Evolutionary conservation across 2,113 vertebrate genomes (phyloP).

Genomic region (Canis aureus): DNA sequence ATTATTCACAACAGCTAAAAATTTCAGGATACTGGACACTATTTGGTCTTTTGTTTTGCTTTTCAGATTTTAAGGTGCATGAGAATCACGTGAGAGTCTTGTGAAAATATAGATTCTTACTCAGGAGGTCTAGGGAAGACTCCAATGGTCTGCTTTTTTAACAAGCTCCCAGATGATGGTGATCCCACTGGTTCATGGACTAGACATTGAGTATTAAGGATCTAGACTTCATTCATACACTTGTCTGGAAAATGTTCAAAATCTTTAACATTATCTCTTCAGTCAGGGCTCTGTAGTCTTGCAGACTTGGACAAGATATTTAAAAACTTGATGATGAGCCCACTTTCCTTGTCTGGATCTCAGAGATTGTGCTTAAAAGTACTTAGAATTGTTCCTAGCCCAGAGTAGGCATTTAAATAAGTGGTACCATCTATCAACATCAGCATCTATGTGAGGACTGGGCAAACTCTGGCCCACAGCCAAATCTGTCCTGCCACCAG

Average conservation of each 20-base stretch:
- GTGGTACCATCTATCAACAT: not conserved
- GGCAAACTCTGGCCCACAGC: not conserved
- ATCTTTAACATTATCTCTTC: not conserved
- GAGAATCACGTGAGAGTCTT: not conserved
- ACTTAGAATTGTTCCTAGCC: not conserved
- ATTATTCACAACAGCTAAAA: not conserved
- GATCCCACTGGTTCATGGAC: fast-evolving
- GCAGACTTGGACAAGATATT: not conserved
- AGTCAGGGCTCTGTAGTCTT: not conserved
- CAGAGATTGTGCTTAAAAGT: not conserved
- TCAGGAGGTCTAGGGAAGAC: not conserved
- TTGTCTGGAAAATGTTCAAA: not conserved
- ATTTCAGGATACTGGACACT: not conserved
- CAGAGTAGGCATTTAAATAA: not conserved
- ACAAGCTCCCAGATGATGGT: not conserved
- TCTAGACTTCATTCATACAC: not conserved
- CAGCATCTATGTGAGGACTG: not conserved
- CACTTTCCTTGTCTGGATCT: not conserved
- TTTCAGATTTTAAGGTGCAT: not conserved
- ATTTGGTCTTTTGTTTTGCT: not conserved
- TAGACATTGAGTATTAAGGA: not conserved
- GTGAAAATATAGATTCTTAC: not conserved
- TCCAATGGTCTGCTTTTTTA: not conserved
- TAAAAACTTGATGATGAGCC: not conserved
- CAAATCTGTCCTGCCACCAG: not conserved